These are phyloP conservation scores for Griposia aprilina DNA, from an alignment of 2,888 invertebrate genomes.

Conservation along the genomic window DNA sequence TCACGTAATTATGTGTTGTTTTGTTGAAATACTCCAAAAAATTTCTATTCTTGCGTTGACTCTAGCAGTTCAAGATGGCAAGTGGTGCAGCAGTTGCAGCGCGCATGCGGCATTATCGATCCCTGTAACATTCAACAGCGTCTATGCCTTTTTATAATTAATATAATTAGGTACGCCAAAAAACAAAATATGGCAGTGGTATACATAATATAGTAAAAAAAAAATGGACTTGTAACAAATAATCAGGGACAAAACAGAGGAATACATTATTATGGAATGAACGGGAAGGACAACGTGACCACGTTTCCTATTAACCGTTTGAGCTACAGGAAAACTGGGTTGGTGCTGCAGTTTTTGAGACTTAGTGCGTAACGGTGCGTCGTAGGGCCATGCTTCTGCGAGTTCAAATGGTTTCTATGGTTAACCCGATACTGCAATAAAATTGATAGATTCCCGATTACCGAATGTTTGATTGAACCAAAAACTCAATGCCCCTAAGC, in stretches of 20 bases:
- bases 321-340: neutral
- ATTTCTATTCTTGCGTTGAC: neutral
- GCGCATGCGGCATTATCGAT: conserved; percentile 11
- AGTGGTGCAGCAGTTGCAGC: neutral
- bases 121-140: neutral
- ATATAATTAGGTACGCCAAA: neutral
- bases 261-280: neutral
- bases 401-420: no score
- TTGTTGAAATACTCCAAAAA: neutral
- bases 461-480: no score
- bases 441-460: no score
- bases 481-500: no score
- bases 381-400: no score
- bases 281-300: neutral
- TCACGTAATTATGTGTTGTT: no score
- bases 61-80: neutral
- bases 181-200: neutral
- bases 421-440: no score
- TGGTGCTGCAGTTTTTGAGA: no score
- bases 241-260: neutral
- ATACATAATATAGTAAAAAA: neutral
- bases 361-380: no score
- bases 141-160: neutral
- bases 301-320: neutral
- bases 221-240: no score